Percentiles rank a stretch among this genome's conserved stretches.
Evolutionary conservation across 2,113 vertebrate species (phyloP).

Genomic region (Machaerirhynchus nigripectus): DNA sequence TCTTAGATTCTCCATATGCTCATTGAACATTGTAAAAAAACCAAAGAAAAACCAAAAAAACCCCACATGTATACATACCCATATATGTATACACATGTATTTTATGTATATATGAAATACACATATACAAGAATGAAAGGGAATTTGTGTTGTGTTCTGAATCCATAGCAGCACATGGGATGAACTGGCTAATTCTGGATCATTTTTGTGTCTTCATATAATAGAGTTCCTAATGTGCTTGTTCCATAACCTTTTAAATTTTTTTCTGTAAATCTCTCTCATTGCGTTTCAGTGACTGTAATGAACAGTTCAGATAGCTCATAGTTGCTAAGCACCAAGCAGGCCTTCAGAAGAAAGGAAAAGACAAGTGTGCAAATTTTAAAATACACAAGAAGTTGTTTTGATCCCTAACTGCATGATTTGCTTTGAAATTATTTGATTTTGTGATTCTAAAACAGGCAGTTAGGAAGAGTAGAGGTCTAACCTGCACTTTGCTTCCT

Average conservation of each 20-base stretch:
- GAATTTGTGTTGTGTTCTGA: background rate
- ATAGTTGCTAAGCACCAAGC: slow-evolving; percentile 72
- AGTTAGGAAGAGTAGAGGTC: background rate
- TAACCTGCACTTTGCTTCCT: background rate
- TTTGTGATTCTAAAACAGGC: slow-evolving; percentile 1
- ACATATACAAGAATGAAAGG: background rate
- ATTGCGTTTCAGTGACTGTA: background rate
- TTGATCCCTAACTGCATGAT: slow-evolving; percentile 25
- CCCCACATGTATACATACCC: no score
- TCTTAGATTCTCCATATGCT: background rate
- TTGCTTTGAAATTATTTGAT: slow-evolving; percentile 13
- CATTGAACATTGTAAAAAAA: background rate
- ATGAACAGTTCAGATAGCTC: slow-evolving; percentile 12
- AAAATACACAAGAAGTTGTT: slow-evolving; percentile 50
- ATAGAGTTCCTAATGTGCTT: background rate
- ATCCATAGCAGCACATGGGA: background rate
- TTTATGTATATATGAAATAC: background rate
- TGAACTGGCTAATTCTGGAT: background rate
- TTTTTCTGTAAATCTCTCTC: background rate
- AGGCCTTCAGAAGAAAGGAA: slow-evolving; percentile 17
- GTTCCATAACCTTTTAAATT: slow-evolving; percentile 3
- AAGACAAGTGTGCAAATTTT: slow-evolving; percentile 21
- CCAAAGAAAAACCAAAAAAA: no score
- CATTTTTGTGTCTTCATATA: slow-evolving; percentile 1
- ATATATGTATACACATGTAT: background rate